Conservation (phyloP, 2,888 invertebrate species). For the Caenorhabditis japonica region DNA sequence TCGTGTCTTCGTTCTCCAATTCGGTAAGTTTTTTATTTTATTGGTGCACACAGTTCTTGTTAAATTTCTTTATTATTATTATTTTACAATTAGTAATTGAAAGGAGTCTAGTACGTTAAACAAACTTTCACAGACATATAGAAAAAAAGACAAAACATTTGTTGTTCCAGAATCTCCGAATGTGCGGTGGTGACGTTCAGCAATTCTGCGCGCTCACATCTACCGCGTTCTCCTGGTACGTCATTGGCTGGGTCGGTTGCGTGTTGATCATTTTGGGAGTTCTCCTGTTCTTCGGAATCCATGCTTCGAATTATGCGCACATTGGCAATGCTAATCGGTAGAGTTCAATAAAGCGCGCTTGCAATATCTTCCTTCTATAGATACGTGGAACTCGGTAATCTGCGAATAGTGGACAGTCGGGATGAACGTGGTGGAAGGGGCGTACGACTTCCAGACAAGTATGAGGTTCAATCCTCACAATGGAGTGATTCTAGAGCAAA, state of each 20-base stretch:
- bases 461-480: constrained; percentile 35
- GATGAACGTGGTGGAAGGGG: constrained; percentile 4
- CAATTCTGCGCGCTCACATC: constrained; percentile 75
- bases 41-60: too few relatives aligned
- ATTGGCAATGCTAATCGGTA: constrained; percentile 92
- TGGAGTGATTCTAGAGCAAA: constrained; percentile 37
- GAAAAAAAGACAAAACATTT: neutral
- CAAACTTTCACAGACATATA: neutral
- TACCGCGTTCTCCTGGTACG: constrained; percentile 71
- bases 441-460: constrained; percentile 20
- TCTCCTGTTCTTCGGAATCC: constrained; percentile 92
- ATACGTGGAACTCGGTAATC: constrained; percentile 59
- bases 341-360: neutral
- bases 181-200: constrained; percentile 75
- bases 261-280: constrained; percentile 68
- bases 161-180: constrained; percentile 63
- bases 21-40: constrained; percentile 61
- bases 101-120: neutral
- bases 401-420: constrained; percentile 40
- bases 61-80: too few relatives aligned
- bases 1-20: constrained; percentile 63
- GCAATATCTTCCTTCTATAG: constrained; percentile 9
- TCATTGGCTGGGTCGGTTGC: constrained; percentile 64
- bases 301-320: constrained; percentile 94
- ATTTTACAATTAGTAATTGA: constrained; percentile 5